Base-by-base conservation (phyloP, 1,140 invertebrate genomes). In the Battus philenor region DNA sequence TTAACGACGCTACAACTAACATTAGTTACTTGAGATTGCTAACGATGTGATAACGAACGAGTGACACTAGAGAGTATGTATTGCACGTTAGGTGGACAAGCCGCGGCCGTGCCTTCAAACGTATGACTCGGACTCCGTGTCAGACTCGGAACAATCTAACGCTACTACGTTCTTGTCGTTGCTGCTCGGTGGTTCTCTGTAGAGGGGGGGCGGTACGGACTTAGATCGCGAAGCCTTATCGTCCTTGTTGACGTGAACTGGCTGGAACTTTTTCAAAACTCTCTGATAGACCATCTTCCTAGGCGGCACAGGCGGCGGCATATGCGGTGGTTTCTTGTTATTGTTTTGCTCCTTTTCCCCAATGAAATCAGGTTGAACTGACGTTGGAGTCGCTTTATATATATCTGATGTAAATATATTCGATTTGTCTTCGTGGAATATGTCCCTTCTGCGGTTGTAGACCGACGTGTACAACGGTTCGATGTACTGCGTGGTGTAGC, bases 61-160 rank as follows among this genome's bases (percentile, higher is more conserved):
- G 24, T 4, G 2, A 27, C 24, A 6, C 4, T n/a, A n/a, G 20
- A 3, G 3, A 4, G 20, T 22, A 27, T 27, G 4, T 27, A 27
- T 27, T 27, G 24, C 24, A 27, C 24, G 4, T n/a, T 6, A n/a
- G n/a, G n/a, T 27, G 4, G 24, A 27, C n/a, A 4, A 27, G n/a
- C n/a, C n/a, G n/a, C n/a, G n/a, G n/a, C 6, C 6, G 18, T 20
- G 18, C 2, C 18, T 47, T 77, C 52, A 86, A 29, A 87, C 85
- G 54, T 87, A 87, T 27, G 85, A 87, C 55, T 87, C 85, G 4
- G 85, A 86, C 59, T 87, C 85, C 1, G 85, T 87, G 46, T 86
- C 85, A 8, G 85, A 84, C 44, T 83, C 85, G 3, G 82, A 83
- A 39, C 68, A 75, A 26, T 78, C 81, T 16, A 86, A 59, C 29